A percentile compares a stretch with the other conserved stretches of the same genome.
Evolutionary conservation across 2,797 vertebrate genomes (phyloP).

Genomic region (Borostomias antarcticus): DNA sequence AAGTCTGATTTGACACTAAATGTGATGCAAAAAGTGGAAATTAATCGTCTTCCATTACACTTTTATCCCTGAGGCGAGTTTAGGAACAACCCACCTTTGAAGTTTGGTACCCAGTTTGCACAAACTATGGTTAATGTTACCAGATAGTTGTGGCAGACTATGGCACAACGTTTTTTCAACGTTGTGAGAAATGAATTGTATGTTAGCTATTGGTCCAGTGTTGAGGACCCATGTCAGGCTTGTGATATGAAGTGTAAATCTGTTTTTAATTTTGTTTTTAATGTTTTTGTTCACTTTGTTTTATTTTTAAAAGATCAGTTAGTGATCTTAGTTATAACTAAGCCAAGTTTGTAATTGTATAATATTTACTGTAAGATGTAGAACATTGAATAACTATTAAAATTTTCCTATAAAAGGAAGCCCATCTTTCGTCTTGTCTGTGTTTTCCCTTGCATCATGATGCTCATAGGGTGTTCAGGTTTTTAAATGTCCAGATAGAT

Average conservation of each 20-base stretch:
- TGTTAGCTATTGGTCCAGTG: constrained; percentile 78
- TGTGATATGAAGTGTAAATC: constrained; percentile 94
- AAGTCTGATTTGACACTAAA: constrained; percentile 82
- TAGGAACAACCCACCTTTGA: constrained; percentile 74
- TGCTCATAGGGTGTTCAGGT: no score
- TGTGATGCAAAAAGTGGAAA: constrained; percentile 83
- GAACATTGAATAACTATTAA: constrained; percentile 99
- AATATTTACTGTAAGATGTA: constrained; percentile 99
- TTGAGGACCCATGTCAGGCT: constrained; percentile 82
- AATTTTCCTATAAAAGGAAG: constrained; percentile 89
- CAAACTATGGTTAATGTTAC: constrained; percentile 76
- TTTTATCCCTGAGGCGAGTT: constrained; percentile 70
- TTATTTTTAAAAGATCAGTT: constrained; percentile 87
- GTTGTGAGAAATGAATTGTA: constrained; percentile 77
- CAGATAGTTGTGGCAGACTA: constrained; percentile 73
- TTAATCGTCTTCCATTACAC: constrained; percentile 85
- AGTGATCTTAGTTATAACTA: constrained; percentile 96
- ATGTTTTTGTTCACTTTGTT: constrained; percentile 50
- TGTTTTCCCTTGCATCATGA: background rate
- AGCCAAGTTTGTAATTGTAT: constrained; percentile 99
- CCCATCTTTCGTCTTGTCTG: constrained; percentile 15
- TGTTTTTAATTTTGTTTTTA: constrained; percentile 70
- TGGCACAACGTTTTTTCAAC: constrained; percentile 73
- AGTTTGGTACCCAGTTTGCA: constrained; percentile 78
- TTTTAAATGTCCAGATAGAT: no score